A percentile compares a stretch with the other conserved stretches of the same genome.
These are phyloP conservation scores for Hycleus cichorii DNA, from an alignment of 1,140 invertebrate genomes.

Conservation along the genomic window DNA sequence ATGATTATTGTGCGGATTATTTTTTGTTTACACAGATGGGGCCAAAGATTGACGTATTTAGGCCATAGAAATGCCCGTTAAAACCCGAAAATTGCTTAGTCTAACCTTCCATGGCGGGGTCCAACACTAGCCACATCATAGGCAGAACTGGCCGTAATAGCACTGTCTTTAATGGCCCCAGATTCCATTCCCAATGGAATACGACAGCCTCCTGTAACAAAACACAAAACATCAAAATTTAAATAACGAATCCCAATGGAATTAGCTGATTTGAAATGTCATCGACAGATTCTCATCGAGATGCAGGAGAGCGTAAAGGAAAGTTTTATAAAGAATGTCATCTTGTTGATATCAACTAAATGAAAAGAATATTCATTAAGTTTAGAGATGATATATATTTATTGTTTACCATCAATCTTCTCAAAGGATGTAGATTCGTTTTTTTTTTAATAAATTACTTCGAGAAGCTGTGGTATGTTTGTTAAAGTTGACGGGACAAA, in stretches of 20 bases:
- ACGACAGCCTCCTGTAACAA: conserved; percentile 54
- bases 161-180: conserved; percentile 57
- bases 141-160: conserved; percentile 66
- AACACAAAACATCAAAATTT: conserved; percentile 6
- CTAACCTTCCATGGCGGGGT: conserved; percentile 45
- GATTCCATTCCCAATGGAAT: conserved; percentile 67
- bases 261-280: not conserved
- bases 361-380: conserved; percentile 10
- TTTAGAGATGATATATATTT: not conserved
- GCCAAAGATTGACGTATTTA: too few species aligned
- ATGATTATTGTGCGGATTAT: too few species aligned
- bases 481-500: conserved; percentile 15
- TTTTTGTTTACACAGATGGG: too few species aligned
- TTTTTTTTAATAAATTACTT: conserved; percentile 20
- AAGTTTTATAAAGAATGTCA: too few species aligned
- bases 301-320: too few species aligned
- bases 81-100: not conserved
- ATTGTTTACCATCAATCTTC: too few species aligned
- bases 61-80: too few species aligned
- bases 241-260: not conserved
- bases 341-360: too few species aligned
- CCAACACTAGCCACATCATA: conserved; percentile 67
- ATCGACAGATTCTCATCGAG: conserved; percentile 2
- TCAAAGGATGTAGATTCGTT: conserved; percentile 5
- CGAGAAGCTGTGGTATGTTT: conserved; percentile 1